Evolutionary conservation across 2,113 vertebrate species (phyloP), one percentile per base, ranked within the genome.

Genomic region (Panthera uncia): DNA sequence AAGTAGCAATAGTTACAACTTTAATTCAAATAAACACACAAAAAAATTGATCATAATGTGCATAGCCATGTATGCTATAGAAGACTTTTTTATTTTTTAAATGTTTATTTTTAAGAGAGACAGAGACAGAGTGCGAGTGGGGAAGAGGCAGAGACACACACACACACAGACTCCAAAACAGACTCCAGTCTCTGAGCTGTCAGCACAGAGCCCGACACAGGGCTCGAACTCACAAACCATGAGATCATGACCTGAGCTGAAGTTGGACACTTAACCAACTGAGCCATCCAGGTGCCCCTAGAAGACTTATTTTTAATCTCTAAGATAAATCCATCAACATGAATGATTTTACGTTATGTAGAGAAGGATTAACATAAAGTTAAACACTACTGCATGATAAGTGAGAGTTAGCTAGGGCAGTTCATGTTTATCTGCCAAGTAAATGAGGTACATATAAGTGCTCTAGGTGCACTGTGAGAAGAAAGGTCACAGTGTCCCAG

Each of bases 291-390:
- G 57, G 57, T 0, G 21, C 8, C 57, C 55, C 57, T 18, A 81
- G 87, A 61, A 91, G 19, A 81, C 7, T 87, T 93, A 79, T 18
- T 96, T 88, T 94, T 83, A 89, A 63, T 85, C 6, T 52, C 38
- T 61, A 65, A 66, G 27, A 83, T 16, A 73, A 93, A 85, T 52
- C 8, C 25, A 89, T 23, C 9, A 80, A 84, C 23, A 27, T 89
- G 27, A 92, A 96, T 41, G 4, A 65, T 14, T 52, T 18, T n/a
- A 82, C 13, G n/a, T 19, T 41, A n/a, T 92, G 55, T 15, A 63
- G 78, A 27, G 78, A 93, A 97, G 88, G 23, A 82, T 68, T 85
- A 48, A 73, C 21, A 83, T n/a, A 65, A 94, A 69, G 69, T 69
- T 95, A 65, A 85, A 86, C 21, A 84, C 48, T 94, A 79, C 18